Conservation (phyloP, 2,888 invertebrate species). For the Omphaloscelis lunosa region DNA sequence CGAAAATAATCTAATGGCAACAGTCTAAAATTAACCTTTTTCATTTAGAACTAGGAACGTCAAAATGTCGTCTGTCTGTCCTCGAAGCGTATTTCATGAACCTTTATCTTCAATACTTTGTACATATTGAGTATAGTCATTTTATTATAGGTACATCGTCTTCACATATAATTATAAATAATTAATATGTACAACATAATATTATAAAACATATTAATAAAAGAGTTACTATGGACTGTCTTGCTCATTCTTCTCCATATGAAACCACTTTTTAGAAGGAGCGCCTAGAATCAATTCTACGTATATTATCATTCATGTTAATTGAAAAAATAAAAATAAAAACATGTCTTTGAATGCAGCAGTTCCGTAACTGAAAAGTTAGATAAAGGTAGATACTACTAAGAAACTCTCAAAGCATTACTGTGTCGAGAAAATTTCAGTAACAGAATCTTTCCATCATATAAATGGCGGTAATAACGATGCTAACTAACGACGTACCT, state of each 20-base stretch:
- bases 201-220: too few species aligned
- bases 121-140: too few species aligned
- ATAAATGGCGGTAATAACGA: constrained; percentile 30
- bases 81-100: too few species aligned
- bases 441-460: constrained; percentile 29
- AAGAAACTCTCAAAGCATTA: constrained; percentile 3
- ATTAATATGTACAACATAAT: too few species aligned
- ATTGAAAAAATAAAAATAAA: too few species aligned
- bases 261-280: neutral
- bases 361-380: neutral
- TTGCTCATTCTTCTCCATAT: neutral
- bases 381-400: neutral
- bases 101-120: too few species aligned
- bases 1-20: constrained; percentile 29
- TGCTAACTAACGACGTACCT: constrained; percentile 20
- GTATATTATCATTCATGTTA: too few species aligned
- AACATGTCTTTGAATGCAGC: too few species aligned
- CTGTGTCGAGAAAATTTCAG: constrained; percentile 6
- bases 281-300: neutral
- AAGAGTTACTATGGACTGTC: neutral
- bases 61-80: too few species aligned
- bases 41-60: neutral
- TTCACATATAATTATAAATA: too few species aligned
- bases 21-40: constrained; percentile 48
- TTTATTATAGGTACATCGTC: too few species aligned